These are phyloP conservation scores for Catharus minimus DNA, from an alignment of 2,113 vertebrate species.

Conservation along the genomic window DNA sequence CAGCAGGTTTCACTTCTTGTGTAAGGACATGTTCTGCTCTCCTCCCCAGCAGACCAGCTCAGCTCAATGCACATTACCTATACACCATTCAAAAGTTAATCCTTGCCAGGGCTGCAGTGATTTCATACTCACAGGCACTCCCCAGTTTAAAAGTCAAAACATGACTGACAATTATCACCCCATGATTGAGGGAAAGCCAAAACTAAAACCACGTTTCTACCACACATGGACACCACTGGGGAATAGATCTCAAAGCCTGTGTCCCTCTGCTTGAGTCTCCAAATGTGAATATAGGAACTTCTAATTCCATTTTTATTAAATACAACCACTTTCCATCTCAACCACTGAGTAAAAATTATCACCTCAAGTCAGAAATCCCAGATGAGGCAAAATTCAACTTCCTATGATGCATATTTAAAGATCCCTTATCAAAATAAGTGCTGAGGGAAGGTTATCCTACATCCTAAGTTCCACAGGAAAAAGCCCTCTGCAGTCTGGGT, in stretches of 20 bases:
- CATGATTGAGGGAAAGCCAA: not conserved
- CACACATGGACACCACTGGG: not conserved
- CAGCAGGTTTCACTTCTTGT: not conserved
- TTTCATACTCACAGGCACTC: not conserved
- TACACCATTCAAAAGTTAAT: not conserved
- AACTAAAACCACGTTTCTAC: rapidly evolving
- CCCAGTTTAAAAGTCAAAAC: not conserved
- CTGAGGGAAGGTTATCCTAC: not conserved
- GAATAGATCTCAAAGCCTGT: not conserved
- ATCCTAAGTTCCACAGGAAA: not conserved
- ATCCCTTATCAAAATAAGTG: not conserved
- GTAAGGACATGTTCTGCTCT: rapidly evolving
- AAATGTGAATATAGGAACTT: not conserved
- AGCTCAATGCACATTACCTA: not conserved
- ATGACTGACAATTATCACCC: not conserved
- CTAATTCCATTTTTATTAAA: not conserved
- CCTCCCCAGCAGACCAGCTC: not conserved
- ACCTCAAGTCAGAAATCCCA: not conserved
- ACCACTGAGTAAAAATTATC: not conserved
- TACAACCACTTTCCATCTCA: not conserved
- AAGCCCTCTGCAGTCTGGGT: not conserved
- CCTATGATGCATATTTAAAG: not conserved
- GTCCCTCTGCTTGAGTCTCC: not conserved
- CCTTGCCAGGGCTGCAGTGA: not conserved
- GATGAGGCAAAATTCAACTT: not conserved